phyloP scores from a whole-genome alignment of 2,888 invertebrate genomes.

The Pogonocherus hispidulus region DNA sequence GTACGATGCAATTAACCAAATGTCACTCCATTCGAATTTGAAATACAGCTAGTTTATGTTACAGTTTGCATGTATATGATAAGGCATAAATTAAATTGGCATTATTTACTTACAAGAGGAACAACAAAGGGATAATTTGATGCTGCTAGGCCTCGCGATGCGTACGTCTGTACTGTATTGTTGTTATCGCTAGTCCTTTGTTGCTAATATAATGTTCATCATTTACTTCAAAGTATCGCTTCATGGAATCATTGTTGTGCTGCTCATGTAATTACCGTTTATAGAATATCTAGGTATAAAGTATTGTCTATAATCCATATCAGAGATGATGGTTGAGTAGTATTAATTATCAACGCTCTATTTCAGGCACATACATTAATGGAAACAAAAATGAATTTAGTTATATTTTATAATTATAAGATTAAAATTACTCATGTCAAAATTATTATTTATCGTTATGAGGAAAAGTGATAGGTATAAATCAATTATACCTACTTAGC shows the following conservation, averaged over 20 bases:
- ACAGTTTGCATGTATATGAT: slow-evolving; percentile 13
- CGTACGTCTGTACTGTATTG: slow-evolving; percentile 2
- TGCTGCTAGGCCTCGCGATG: slow-evolving; percentile 13
- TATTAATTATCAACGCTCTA: background rate
- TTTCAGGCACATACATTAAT: too few species aligned
- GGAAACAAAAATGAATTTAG: too few species aligned
- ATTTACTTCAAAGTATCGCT: slow-evolving; percentile 5
- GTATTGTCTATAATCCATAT: background rate
- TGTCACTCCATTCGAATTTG: background rate
- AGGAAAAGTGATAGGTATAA: too few species aligned
- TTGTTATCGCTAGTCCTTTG: background rate
- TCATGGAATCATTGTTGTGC: background rate
- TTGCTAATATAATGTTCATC: background rate
- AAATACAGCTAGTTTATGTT: slow-evolving; percentile 8
- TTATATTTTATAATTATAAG: too few species aligned
- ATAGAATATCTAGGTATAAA: background rate
- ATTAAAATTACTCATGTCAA: too few species aligned
- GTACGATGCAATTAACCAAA: slow-evolving; percentile 7
- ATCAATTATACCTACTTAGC: too few species aligned
- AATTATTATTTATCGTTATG: too few species aligned
- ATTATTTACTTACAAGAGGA: slow-evolving; percentile 13
- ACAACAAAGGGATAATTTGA: slow-evolving; percentile 21
- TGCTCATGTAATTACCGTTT: background rate
- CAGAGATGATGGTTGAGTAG: background rate
- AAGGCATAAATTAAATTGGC: slow-evolving; percentile 11